Evolutionary conservation across 1,140 invertebrate species (phyloP).

Genomic region (Drosophila santomea): DNA sequence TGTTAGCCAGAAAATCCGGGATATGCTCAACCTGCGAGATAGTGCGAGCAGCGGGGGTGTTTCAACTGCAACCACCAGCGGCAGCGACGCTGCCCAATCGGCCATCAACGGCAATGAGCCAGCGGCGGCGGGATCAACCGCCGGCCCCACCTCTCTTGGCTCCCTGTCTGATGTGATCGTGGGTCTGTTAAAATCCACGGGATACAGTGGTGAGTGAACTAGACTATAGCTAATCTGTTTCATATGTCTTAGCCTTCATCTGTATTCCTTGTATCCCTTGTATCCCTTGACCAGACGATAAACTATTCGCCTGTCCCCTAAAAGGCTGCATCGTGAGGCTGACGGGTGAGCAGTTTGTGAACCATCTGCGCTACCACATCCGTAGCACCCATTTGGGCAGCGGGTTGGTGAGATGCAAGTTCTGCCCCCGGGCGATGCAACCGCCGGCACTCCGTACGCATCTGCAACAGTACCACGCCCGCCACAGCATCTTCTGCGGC

Average conservation of each 20-base stretch:
- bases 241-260: neutral
- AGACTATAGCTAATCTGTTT: neutral
- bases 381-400: constrained; percentile 12
- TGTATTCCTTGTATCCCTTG: neutral
- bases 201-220: constrained; percentile 41
- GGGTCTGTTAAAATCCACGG: constrained; percentile 30
- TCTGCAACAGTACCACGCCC: constrained; percentile 36
- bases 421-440: constrained; percentile 11
- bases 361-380: constrained; percentile 53
- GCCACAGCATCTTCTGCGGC: constrained; percentile 51
- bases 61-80: neutral
- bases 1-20: constrained; percentile 45
- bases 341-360: constrained; percentile 34
- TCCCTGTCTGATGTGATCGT: constrained; percentile 6
- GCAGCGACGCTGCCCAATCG: too few relatives aligned
- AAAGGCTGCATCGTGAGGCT: constrained; percentile 42
- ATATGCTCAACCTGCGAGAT: constrained; percentile 31
- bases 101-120: neutral
- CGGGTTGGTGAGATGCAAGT: constrained; percentile 38
- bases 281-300: constrained; percentile 18
- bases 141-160: too few relatives aligned
- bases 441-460: constrained; percentile 27
- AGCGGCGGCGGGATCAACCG: neutral
- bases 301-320: constrained; percentile 48
- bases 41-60: too few relatives aligned